Conservation (phyloP, 2,797 vertebrate species). For the Yasuhikotakia modesta region DNA sequence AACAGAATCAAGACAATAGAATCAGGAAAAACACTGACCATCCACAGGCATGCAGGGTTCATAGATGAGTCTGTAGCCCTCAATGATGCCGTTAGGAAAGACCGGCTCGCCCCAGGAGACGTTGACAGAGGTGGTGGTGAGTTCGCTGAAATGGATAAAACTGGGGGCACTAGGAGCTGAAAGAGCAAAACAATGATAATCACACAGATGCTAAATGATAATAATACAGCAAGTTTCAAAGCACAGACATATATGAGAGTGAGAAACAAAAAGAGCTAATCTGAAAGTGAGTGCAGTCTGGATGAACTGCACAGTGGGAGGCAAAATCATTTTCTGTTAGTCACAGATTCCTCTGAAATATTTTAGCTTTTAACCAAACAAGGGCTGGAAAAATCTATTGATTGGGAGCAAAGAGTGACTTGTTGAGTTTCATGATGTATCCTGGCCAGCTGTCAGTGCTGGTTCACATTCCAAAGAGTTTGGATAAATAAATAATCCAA, state of each 20-base stretch:
- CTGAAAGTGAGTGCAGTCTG: background rate
- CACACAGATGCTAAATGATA: background rate
- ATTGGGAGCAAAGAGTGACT: slow-evolving; percentile 11
- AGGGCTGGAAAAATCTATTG: slow-evolving; percentile 6
- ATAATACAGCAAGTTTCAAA: background rate
- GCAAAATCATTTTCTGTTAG: slow-evolving; percentile 1
- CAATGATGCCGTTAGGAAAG: slow-evolving; percentile 91
- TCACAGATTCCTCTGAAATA: background rate
- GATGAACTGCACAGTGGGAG: background rate
- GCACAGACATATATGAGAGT: background rate
- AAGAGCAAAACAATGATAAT: slow-evolving; percentile 23
- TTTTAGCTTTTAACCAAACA: background rate
- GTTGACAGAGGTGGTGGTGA: slow-evolving; percentile 96
- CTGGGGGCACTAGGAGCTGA: slow-evolving; percentile 91
- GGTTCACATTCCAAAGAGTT: slow-evolving; percentile 28
- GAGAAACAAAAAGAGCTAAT: slow-evolving; percentile 2
- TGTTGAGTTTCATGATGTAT: slow-evolving; percentile 15
- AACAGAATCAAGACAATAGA: background rate
- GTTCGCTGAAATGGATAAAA: slow-evolving; percentile 92
- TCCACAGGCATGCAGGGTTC: slow-evolving; percentile 91
- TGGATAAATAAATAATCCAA: slow-evolving; percentile 29
- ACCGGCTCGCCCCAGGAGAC: slow-evolving; percentile 93
- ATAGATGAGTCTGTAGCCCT: slow-evolving; percentile 91
- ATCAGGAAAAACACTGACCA: slow-evolving; percentile 75
- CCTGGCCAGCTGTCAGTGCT: slow-evolving; percentile 3